Evolutionary conservation across 2,113 vertebrate genomes (phyloP), one percentile per base, ranked within the genome.

Genomic region (Geococcyx californianus): DNA sequence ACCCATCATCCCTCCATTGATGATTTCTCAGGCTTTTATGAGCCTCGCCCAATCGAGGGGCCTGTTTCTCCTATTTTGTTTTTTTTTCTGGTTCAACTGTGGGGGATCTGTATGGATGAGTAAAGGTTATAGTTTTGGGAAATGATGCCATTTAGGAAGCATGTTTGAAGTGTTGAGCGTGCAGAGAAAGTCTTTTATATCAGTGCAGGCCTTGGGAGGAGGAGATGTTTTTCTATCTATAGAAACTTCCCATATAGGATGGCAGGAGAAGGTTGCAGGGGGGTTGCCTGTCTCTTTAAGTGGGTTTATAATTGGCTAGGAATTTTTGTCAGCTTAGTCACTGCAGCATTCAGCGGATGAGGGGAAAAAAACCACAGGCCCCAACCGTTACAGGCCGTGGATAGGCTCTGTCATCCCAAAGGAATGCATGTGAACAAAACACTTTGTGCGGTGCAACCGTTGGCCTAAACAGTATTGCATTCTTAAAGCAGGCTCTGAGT

Each of bases 261-360:
- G 95, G 95, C 74, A 58, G 74, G 90, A 34, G 94, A 33, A 79
- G 87, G 90, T 90, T 96, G 73, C 60, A 82, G 84, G 79, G 90
- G 96, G 95, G 67, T 90, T 96, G 95, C 94, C 95, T 97, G 97
- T 97, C 96, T 95, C 96, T 98, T 97, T 75, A 95, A 98, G 96
- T 98, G 98, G 97, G 96, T 97, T 96, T 97, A 97, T 97, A 97
- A 98, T 97, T 97, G 96, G 96, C 97, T 92, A 63, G 95, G 91
- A 97, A 98, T 98, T 97, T 97, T 97, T 98, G 93, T 97, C 96
- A 94, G 96, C 97, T 98, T 98, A 98, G 97, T 98, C 98, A 98
- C 93, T 85, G 81, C 84, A 94, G 93, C 94, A 94, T 93, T 95
- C 95, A 97, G 93, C 96, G 96, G 97, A 97, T 97, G 97, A 96